These are phyloP conservation scores for Polyommatus iphigenia DNA, from an alignment of 2,888 invertebrate species.

Conservation along the genomic window DNA sequence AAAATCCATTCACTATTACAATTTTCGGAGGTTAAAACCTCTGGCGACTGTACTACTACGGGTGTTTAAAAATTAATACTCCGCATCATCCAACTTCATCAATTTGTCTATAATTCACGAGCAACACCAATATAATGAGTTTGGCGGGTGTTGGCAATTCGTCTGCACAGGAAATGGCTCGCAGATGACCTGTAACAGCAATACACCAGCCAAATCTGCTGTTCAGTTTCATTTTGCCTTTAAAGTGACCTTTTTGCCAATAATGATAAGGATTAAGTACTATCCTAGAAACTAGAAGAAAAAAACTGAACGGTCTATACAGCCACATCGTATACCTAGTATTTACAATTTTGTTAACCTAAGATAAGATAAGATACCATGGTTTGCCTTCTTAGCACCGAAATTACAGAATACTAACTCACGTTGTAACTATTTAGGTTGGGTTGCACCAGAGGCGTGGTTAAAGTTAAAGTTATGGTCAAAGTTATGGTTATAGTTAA, in stretches of 20 bases:
- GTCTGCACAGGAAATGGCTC: constrained; percentile 72
- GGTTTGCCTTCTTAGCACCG: neutral
- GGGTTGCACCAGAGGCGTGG: no score
- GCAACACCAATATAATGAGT: neutral
- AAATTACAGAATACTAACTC: neutral
- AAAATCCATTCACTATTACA: no score
- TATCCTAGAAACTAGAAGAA: neutral
- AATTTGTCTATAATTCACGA: neutral
- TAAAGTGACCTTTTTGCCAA: neutral
- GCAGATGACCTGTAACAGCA: constrained; percentile 63
- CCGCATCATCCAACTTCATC: neutral
- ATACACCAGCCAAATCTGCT: constrained; percentile 13
- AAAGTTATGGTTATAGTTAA: no score
- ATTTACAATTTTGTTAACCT: neutral
- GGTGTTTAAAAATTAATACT: neutral
- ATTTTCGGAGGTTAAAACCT: no score
- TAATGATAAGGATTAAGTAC: neutral
- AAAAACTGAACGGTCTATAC: neutral
- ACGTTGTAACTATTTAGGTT: no score
- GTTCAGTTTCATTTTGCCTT: no score
- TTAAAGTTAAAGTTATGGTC: no score
- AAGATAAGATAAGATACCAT: no score
- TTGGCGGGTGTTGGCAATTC: constrained; percentile 30
- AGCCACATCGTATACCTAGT: no score
- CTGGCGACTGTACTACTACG: no score